A percentile compares a stretch with the other conserved stretches of the same genome.
Evolutionary conservation across 2,888 invertebrate species (phyloP).

Genomic region (Lobophora halterata): DNA sequence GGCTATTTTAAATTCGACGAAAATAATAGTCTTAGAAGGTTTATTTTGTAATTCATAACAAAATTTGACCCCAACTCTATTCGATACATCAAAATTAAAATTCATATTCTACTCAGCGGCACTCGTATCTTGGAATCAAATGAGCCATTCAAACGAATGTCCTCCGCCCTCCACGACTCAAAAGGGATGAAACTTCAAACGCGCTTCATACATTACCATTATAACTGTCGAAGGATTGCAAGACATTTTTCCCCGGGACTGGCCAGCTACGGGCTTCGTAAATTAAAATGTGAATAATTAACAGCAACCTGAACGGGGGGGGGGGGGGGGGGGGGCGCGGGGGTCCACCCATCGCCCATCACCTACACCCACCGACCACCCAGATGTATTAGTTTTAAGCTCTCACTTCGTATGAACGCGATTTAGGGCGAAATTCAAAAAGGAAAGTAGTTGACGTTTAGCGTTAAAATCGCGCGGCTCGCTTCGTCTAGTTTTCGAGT

Average conservation of each 20-base stretch:
- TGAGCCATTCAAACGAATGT: conserved; percentile 9
- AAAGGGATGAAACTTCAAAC: conserved; percentile 36
- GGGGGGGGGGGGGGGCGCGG: too few relatives aligned
- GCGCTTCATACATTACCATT: conserved; percentile 34
- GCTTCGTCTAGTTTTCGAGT: conserved; percentile 40
- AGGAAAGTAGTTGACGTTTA: conserved; percentile 62
- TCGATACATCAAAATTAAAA: conserved; percentile 1
- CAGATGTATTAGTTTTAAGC: conserved; percentile 79
- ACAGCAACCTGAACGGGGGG: conserved; percentile 58
- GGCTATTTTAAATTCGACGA: too few relatives aligned
- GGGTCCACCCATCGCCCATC: conserved; percentile 36
- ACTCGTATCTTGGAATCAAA: conserved; percentile 19
- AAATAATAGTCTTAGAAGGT: too few relatives aligned
- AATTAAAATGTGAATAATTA: conserved; percentile 81
- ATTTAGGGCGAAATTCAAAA: conserved; percentile 60
- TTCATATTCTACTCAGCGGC: conserved; percentile 8
- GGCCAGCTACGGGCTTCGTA: conserved; percentile 66
- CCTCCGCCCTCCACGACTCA: conserved; percentile 17
- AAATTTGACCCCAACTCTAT: too few relatives aligned
- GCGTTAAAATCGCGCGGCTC: conserved; percentile 54
- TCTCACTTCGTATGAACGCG: conserved; percentile 65
- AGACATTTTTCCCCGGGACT: conserved; percentile 72
- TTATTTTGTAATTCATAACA: too few relatives aligned
- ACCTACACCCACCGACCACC: conserved; percentile 51
- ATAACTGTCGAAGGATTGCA: conserved; percentile 68